Conservation (phyloP, 1,140 invertebrate species). For the Lepidurus arcticus region DNA sequence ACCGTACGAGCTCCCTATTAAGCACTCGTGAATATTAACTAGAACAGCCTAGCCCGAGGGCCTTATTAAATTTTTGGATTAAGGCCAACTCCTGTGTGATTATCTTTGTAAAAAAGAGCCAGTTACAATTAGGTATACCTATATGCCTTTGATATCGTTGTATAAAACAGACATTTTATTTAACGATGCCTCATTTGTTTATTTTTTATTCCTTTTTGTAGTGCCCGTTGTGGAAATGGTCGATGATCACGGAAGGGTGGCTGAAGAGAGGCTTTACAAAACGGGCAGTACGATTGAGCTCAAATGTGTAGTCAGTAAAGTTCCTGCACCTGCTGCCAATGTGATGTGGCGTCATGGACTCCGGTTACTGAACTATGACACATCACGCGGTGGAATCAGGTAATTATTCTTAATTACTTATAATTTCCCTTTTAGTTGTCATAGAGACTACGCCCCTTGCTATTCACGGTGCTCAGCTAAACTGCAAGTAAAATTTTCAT, state of each 20-base stretch:
- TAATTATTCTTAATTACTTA: constrained; percentile 43
- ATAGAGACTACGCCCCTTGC: too few relatives aligned
- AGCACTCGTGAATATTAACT: background rate
- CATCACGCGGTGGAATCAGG: constrained; percentile 75
- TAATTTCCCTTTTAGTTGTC: too few relatives aligned
- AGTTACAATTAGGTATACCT: background rate
- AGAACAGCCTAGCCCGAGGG: background rate
- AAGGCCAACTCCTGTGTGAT: background rate
- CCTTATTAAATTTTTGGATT: background rate
- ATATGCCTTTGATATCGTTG: background rate
- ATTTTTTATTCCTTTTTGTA: constrained; percentile 45
- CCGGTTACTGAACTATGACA: constrained; percentile 73
- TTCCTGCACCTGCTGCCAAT: constrained; percentile 64
- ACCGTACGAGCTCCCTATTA: background rate
- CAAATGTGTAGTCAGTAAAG: constrained; percentile 73
- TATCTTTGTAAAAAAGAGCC: background rate
- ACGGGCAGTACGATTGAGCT: constrained; percentile 78
- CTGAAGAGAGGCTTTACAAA: constrained; percentile 78
- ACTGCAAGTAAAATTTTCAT: too few relatives aligned
- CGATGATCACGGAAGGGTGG: constrained; percentile 68
- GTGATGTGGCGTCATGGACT: constrained; percentile 72
- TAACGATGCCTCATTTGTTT: constrained; percentile 29
- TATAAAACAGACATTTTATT: constrained; percentile 7
- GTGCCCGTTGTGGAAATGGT: constrained; percentile 77
- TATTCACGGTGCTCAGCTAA: too few relatives aligned